Conservation (phyloP, 2,888 invertebrate species). For the Megaustenia siamemsis region DNA sequence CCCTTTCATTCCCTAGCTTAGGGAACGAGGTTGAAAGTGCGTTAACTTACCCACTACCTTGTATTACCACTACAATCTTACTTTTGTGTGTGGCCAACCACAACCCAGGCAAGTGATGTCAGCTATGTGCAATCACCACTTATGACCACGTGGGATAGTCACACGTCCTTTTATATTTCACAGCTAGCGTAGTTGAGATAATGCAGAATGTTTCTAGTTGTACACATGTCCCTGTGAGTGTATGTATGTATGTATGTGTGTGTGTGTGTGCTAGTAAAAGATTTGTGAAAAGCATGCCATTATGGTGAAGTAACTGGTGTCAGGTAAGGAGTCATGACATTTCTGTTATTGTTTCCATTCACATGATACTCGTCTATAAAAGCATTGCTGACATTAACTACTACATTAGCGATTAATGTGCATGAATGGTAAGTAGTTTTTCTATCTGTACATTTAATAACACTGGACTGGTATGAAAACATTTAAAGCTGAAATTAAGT, state of each 20-base stretch:
- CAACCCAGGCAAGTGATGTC: conserved; percentile 70
- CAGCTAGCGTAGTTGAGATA: background rate
- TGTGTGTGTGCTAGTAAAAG: conserved; percentile 49
- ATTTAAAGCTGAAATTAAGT: no score
- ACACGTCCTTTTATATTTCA: background rate
- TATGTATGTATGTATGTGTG: background rate
- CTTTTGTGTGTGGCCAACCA: conserved; percentile 66
- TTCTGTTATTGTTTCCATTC: no score
- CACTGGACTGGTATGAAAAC: background rate
- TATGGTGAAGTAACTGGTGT: no score
- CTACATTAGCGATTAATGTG: no score
- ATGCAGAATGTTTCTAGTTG: background rate
- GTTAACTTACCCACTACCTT: conserved; percentile 55
- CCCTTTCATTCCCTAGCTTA: conserved; percentile 81
- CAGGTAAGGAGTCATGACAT: no score
- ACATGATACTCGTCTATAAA: no score
- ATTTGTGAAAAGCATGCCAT: no score
- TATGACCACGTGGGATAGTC: conserved; percentile 5
- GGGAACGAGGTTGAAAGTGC: conserved; percentile 81
- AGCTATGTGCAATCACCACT: conserved; percentile 32
- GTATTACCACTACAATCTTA: conserved; percentile 55
- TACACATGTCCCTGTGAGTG: background rate
- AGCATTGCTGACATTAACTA: no score
- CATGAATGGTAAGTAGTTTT: no score
- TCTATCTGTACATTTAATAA: background rate